phyloP scores from a whole-genome alignment of 2,888 invertebrate species.

The Acronicta aceris region DNA sequence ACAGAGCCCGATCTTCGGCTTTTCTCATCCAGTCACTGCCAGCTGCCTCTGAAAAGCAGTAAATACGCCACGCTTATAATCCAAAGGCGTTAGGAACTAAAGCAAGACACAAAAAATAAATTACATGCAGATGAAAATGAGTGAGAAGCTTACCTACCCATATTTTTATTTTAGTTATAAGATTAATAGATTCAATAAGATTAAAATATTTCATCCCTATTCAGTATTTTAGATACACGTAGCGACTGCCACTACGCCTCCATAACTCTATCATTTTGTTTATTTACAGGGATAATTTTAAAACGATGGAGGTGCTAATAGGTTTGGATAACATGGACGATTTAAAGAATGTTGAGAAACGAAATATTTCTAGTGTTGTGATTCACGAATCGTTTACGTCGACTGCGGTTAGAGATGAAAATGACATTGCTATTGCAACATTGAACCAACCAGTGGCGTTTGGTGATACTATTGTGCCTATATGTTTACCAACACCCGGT shows the following conservation, averaged over 20 bases:
- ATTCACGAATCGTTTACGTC: conserved; percentile 87
- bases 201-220: too few relatives aligned
- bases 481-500: conserved; percentile 88
- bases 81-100: too few relatives aligned
- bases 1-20: too few relatives aligned
- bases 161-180: too few relatives aligned
- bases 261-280: neutral
- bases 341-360: conserved; percentile 70
- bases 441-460: conserved; percentile 80
- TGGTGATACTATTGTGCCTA: conserved; percentile 79
- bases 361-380: conserved; percentile 74
- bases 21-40: too few relatives aligned
- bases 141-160: too few relatives aligned
- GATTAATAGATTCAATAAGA: too few relatives aligned
- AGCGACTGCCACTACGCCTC: neutral
- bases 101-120: too few relatives aligned
- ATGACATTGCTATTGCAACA: conserved; percentile 89
- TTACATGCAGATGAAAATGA: too few relatives aligned
- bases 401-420: conserved; percentile 85
- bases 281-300: conserved; percentile 77
- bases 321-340: conserved; percentile 84
- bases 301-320: conserved; percentile 75
- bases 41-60: too few relatives aligned
- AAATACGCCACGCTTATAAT: too few relatives aligned
- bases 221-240: too few relatives aligned